phyloP scores from a whole-genome alignment of 2,113 vertebrate genomes.

The Cervus canadensis region DNA sequence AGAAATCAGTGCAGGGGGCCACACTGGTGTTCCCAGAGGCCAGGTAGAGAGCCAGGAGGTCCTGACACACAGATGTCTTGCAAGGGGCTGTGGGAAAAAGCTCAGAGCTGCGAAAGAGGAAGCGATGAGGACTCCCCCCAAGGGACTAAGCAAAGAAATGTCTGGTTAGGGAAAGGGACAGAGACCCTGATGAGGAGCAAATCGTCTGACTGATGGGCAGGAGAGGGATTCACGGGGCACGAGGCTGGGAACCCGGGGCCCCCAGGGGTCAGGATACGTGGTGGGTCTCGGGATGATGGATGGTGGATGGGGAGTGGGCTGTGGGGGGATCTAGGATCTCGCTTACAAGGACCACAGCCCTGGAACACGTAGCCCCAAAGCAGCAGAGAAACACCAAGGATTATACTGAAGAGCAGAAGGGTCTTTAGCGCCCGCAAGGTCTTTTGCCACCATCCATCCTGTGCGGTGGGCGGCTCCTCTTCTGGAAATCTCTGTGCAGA shows the following conservation, averaged over 20 bases:
- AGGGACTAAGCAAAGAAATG: neutral
- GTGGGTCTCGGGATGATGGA: neutral
- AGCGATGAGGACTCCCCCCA: neutral
- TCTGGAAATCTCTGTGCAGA: neutral
- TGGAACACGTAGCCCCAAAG: conserved; percentile 43
- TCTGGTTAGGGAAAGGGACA: neutral
- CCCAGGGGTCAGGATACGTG: neutral
- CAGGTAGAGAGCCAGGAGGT: conserved; percentile 61
- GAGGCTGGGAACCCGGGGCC: rapidly evolving
- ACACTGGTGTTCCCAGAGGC: conserved; percentile 73
- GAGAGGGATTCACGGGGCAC: too few relatives aligned
- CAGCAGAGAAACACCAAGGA: conserved; percentile 38
- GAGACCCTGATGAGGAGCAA: neutral
- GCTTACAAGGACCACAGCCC: conserved; percentile 65
- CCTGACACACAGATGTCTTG: conserved; percentile 38
- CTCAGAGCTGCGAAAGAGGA: neutral
- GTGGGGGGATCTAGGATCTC: neutral
- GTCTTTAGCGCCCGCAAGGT: neutral
- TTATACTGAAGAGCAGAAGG: conserved; percentile 1
- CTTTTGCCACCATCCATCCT: neutral
- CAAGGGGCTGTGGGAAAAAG: conserved; percentile 69
- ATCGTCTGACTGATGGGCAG: neutral
- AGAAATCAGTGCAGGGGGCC: conserved; percentile 82
- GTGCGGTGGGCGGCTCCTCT: neutral
- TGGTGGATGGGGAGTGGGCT: too few relatives aligned